phyloP scores from a whole-genome alignment of 37 sponge, comb jelly and placozoan species.

The Cladorhizidae sp. region DNA sequence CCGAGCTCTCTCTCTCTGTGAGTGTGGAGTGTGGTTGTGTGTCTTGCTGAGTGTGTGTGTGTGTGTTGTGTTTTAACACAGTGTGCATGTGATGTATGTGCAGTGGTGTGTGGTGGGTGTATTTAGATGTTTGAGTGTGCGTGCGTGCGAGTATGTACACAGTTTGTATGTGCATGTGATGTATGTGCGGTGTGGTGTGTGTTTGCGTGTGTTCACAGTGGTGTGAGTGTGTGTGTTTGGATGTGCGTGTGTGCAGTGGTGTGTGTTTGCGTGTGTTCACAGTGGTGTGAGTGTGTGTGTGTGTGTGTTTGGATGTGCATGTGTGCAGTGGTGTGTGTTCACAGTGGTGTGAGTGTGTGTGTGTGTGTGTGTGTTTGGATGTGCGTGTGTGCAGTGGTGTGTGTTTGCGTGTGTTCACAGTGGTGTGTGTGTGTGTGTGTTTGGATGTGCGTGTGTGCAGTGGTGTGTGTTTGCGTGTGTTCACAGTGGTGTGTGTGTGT shows the following conservation, averaged over 20 bases:
- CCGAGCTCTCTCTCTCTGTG: not conserved
- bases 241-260: not conserved
- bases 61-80: too few relatives aligned
- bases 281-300: not conserved
- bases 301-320: conserved; percentile 1
- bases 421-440: not conserved
- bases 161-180: not conserved
- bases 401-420: not conserved
- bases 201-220: not conserved
- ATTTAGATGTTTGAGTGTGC: not conserved
- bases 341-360: not conserved
- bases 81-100: too few relatives aligned
- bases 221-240: conserved; percentile 1
- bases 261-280: not conserved
- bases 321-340: not conserved
- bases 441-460: too few relatives aligned
- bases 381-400: conserved; percentile 1
- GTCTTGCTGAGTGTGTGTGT: too few relatives aligned
- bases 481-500: too few relatives aligned
- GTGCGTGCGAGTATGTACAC: not conserved
- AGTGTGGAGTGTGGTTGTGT: not conserved
- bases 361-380: conserved; percentile 5
- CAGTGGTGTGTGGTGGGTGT: not conserved
- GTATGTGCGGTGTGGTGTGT: not conserved
- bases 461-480: too few relatives aligned